Evolutionary conservation across 2,888 invertebrate species (phyloP), one percentile per base, ranked within the genome.

Genomic region (Lampropteryx suffumata): DNA sequence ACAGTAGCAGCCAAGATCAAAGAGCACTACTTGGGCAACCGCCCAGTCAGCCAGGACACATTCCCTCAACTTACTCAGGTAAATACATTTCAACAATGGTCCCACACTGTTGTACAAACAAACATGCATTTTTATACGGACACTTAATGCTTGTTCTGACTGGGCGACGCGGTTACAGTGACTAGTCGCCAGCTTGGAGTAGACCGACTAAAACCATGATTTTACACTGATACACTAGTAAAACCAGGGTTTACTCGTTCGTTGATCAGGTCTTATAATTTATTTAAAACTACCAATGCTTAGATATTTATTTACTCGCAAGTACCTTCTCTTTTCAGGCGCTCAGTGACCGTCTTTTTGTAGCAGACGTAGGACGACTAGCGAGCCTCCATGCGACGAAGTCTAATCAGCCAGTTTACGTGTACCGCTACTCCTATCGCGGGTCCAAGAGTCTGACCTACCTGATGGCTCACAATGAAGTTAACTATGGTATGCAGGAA

Each of bases 341-440:
- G 64, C 83, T 94, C 0, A 89, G 94, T 0, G 95, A 95, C 73
- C 82, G 94, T 7, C 76, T 94, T 0, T 95, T 95, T 69, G 77
- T 87, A 0, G 86, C 79, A 1, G 93, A 92, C 27, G 91, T 92
- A 0, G 92, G 93, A 34, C 90, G 90, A 54, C 81, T 93, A n/a
- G 91, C 93, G 0, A 90, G 91, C 58, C 64, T 93, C 36, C 94
- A 94, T 65, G 91, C 93, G 0, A 67, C 79, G 10, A 82, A 80
- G 30, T 91, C 91, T 0, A 81, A 86, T 9, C 92, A 92, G 55
- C 92, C 94, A 0, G 91, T 93, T 2, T 94, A 92, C 79, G 84
- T 92, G 50, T 95, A 94, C 70, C 85, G 92, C n/a, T 95, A 93
- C 71, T 79, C 91, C 3, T 93, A 92, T 76, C 89, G 92, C 40